These are phyloP conservation scores for Epinephelus coioides DNA, from an alignment of 2,797 vertebrate genomes.

Conservation along the genomic window DNA sequence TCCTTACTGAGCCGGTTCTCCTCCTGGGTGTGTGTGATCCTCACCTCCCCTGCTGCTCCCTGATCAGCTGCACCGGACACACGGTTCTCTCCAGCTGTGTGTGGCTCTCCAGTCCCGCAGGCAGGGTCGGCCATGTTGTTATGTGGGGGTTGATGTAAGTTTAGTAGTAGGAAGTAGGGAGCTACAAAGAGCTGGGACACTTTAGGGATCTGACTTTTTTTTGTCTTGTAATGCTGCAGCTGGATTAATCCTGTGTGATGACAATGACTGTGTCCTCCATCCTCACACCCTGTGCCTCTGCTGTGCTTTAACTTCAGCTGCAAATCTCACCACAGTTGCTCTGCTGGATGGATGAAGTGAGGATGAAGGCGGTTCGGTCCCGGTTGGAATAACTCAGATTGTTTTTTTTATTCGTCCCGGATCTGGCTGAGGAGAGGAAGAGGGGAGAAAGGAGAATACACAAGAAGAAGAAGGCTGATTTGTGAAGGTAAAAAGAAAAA, in stretches of 20 bases:
- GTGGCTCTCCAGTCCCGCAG: slow-evolving; percentile 70
- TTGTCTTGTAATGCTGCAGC: slow-evolving; percentile 38
- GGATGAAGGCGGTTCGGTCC: slow-evolving; percentile 73
- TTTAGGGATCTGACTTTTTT: slow-evolving; percentile 49
- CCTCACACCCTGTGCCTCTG: slow-evolving; percentile 21
- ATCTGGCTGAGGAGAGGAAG: slow-evolving; percentile 33
- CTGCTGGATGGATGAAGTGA: slow-evolving; percentile 71
- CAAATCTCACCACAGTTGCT: slow-evolving; percentile 34
- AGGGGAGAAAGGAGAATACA: slow-evolving; percentile 3
- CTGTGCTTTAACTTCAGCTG: slow-evolving; percentile 68
- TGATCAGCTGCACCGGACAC: slow-evolving; percentile 50
- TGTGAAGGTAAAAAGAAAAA: slow-evolving; percentile 71
- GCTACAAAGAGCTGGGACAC: slow-evolving; percentile 71
- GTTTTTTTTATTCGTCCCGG: slow-evolving; percentile 7
- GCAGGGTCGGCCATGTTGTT: slow-evolving; percentile 83
- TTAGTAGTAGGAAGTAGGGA: slow-evolving; percentile 78
- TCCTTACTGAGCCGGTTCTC: no score
- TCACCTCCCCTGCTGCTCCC: background rate
- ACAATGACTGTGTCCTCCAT: slow-evolving; percentile 50
- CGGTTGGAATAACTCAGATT: slow-evolving; percentile 73
- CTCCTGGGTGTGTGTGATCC: background rate
- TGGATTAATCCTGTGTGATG: slow-evolving; percentile 32
- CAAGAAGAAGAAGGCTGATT: slow-evolving; percentile 45
- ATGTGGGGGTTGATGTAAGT: slow-evolving; percentile 81
- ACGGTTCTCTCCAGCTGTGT: slow-evolving; percentile 72